Evolutionary conservation across 1,140 invertebrate genomes (phyloP).

Genomic region (Drosophila sproati): DNA sequence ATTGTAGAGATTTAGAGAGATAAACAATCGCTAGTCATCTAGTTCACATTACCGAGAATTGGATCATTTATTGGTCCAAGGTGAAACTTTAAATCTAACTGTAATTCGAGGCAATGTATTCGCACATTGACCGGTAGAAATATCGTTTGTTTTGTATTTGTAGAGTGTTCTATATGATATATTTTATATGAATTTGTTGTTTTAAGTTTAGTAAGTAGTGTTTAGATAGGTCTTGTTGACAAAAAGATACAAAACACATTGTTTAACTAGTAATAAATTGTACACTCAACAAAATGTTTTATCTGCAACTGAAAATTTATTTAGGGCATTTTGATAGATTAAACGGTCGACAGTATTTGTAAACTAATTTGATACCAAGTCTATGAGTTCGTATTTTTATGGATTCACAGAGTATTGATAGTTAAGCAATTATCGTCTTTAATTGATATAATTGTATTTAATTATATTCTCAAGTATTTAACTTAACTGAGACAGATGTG

Average conservation of each 20-base stretch:
- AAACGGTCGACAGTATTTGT: too few relatives aligned
- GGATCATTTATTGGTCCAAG: constrained; percentile 17
- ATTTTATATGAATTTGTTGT: constrained; percentile 51
- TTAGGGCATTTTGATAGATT: too few relatives aligned
- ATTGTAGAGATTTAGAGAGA: constrained; percentile 17
- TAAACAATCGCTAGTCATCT: constrained; percentile 62
- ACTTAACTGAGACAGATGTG: too few relatives aligned
- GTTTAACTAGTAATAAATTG: too few relatives aligned
- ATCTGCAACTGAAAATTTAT: too few relatives aligned
- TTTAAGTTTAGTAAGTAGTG: constrained; percentile 43
- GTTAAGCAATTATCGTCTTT: too few relatives aligned
- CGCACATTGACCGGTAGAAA: constrained; percentile 11
- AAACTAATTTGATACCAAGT: too few relatives aligned
- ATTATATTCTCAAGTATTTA: too few relatives aligned
- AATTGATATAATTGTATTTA: too few relatives aligned
- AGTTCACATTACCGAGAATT: constrained; percentile 45
- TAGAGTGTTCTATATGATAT: constrained; percentile 14
- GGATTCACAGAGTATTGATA: too few relatives aligned
- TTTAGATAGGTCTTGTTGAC: constrained; percentile 51
- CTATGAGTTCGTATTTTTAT: too few relatives aligned
- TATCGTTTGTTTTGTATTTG: constrained; percentile 25
- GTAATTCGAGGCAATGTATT: constrained; percentile 35
- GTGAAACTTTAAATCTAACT: constrained; percentile 21
- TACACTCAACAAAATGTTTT: too few relatives aligned
- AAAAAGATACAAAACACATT: constrained; percentile 22